These are phyloP conservation scores for Amphiura filiformis DNA, from an alignment of 35 echinoderm and acorn worm species.

Conservation along the genomic window DNA sequence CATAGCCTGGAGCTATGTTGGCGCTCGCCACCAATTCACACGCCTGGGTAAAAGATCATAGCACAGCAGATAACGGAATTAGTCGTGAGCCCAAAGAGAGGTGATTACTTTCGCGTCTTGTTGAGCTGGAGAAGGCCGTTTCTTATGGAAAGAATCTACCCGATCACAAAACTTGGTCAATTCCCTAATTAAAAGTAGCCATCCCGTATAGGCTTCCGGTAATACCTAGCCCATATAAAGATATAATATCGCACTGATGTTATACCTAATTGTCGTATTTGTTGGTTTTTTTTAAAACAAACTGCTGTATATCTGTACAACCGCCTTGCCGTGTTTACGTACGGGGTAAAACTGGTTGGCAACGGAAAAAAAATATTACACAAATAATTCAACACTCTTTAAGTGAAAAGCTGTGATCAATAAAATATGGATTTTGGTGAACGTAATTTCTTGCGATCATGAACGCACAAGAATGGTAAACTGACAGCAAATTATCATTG, in stretches of 20 bases:
- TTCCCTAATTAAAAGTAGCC: background rate
- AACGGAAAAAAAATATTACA: too few relatives aligned
- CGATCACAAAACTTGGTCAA: background rate
- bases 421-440: background rate
- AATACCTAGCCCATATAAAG: background rate
- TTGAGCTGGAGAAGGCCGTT: background rate
- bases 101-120: slow-evolving; percentile 2
- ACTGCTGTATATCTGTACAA: too few relatives aligned
- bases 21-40: slow-evolving; percentile 9
- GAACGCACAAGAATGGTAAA: background rate
- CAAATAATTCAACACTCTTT: too few relatives aligned
- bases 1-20: background rate
- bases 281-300: too few relatives aligned
- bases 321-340: too few relatives aligned
- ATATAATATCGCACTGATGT: background rate
- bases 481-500: background rate
- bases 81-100: slow-evolving; percentile 3
- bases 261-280: too few relatives aligned
- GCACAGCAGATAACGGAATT: slow-evolving; percentile 3
- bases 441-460: background rate
- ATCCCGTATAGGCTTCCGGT: background rate
- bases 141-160: background rate
- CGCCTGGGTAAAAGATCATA: slow-evolving; percentile 11
- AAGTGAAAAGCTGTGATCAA: background rate
- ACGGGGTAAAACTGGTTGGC: too few relatives aligned